Evolutionary conservation across 2,888 invertebrate genomes (phyloP).

Genomic region (Temnothorax ravouxi): DNA sequence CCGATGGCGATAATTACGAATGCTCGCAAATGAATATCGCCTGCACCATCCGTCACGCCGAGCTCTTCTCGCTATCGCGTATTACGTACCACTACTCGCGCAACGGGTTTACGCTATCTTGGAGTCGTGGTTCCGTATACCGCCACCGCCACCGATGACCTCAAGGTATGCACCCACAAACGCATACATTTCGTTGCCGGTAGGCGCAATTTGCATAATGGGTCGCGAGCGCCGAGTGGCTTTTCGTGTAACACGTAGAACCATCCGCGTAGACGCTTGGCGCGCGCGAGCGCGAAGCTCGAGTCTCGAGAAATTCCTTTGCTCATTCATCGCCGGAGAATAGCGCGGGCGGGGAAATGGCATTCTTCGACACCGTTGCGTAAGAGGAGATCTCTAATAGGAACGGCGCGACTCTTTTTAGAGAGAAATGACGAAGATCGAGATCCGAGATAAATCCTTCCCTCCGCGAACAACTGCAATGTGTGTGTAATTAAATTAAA

Average conservation of each 20-base stretch:
- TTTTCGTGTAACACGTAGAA: slow-evolving; percentile 68
- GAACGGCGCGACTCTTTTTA: not conserved
- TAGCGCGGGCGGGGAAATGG: slow-evolving; percentile 16
- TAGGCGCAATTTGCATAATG: slow-evolving; percentile 73
- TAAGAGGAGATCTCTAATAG: slow-evolving; percentile 39
- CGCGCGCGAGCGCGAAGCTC: not conserved
- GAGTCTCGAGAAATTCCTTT: slow-evolving; percentile 12
- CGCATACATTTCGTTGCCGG: slow-evolving; percentile 32
- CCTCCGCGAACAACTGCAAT: slow-evolving; percentile 6
- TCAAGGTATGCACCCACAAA: slow-evolving; percentile 19
- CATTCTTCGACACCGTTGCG: slow-evolving; percentile 16
- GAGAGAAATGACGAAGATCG: slow-evolving; percentile 12
- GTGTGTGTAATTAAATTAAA: slow-evolving; percentile 21
- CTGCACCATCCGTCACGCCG: not conserved
- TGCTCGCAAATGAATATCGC: not conserved
- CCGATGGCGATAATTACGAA: slow-evolving; percentile 14
- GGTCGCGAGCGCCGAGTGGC: slow-evolving; percentile 66
- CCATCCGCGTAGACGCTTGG: not conserved
- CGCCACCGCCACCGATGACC: not conserved
- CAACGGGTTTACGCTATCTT: not conserved
- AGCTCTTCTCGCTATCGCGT: not conserved
- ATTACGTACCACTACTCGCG: not conserved
- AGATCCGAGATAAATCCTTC: slow-evolving; percentile 17
- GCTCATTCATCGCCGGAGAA: slow-evolving; percentile 14
- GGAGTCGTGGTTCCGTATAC: not conserved